These are phyloP conservation scores for Engraulis encrasicolus DNA, from an alignment of 2,113 vertebrate genomes.

Conservation along the genomic window DNA sequence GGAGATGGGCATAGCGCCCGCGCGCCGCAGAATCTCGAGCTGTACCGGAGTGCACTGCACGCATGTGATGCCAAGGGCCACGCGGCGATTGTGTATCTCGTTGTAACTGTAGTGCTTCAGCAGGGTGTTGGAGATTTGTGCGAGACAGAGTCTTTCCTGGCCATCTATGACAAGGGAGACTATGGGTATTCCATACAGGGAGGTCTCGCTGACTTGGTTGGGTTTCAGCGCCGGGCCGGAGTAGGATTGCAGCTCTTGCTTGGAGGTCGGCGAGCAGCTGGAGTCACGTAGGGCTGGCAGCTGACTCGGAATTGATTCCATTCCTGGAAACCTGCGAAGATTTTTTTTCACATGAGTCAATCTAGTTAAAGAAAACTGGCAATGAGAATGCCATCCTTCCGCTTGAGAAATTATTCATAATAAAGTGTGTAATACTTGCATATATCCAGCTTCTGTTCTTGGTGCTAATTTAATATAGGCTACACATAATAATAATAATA, in stretches of 20 bases:
- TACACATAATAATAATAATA: too few relatives aligned
- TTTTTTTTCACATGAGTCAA: constrained; percentile 29
- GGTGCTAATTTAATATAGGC: too few relatives aligned
- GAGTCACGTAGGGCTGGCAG: constrained; percentile 88
- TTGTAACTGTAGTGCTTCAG: constrained; percentile 92
- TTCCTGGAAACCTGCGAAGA: constrained; percentile 76
- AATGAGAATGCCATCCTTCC: background rate
- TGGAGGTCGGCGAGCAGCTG: constrained; percentile 88
- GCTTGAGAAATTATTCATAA: background rate
- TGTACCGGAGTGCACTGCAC: constrained; percentile 92
- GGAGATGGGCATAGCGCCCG: constrained; percentile 91
- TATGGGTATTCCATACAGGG: constrained; percentile 93
- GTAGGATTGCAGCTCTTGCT: constrained; percentile 89
- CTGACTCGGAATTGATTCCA: constrained; percentile 88
- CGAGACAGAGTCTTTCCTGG: constrained; percentile 89
- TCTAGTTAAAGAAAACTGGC: background rate
- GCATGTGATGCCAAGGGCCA: constrained; percentile 92
- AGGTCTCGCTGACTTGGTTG: constrained; percentile 95
- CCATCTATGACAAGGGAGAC: constrained; percentile 94
- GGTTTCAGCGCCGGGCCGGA: constrained; percentile 86
- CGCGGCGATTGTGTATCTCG: constrained; percentile 91
- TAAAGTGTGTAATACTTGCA: too few relatives aligned
- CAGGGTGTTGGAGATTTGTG: constrained; percentile 90
- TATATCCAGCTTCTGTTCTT: too few relatives aligned
- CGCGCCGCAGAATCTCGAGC: constrained; percentile 88